Percentiles rank a stretch among this genome's conserved stretches.
phyloP scores from a whole-genome alignment of 2,113 vertebrate genomes.

The Sorex fumeus region DNA sequence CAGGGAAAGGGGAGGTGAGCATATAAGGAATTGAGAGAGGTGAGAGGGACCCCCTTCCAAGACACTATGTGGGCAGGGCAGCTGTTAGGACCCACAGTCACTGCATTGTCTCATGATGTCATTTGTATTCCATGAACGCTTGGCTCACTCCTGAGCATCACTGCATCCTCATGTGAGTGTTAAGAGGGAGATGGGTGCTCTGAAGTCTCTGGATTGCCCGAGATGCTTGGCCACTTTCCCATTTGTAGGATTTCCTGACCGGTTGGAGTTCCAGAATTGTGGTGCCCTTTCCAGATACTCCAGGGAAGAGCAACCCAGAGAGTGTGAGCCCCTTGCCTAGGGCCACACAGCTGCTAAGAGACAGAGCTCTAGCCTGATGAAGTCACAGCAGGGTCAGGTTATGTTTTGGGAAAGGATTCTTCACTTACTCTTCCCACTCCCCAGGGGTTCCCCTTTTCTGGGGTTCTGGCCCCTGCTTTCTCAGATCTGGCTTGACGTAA shows the following conservation, averaged over 20 bases:
- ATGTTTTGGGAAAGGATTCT: background rate
- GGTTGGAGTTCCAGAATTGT: background rate
- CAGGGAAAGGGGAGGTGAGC: background rate
- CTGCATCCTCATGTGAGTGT: background rate
- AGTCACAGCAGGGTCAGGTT: background rate
- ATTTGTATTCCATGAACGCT: background rate
- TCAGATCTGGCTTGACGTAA: background rate
- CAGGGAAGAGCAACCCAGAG: constrained; percentile 45
- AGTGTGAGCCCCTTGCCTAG: background rate
- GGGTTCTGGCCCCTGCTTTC: background rate
- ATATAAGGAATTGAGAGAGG: background rate
- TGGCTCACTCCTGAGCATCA: background rate
- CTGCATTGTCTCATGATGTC: background rate
- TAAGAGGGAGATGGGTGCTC: background rate
- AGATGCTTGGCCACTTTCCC: background rate
- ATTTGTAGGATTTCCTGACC: background rate
- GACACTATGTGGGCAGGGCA: background rate
- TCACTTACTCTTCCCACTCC: too few species aligned
- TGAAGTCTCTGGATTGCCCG: too few species aligned
- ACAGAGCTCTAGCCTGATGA: background rate
- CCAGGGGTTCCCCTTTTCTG: background rate
- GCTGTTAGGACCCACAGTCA: background rate
- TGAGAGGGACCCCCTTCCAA: background rate
- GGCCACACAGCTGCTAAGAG: constrained; percentile 27
- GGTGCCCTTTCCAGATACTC: background rate